Percentiles rank a stretch among this genome's conserved stretches.
These are phyloP conservation scores for Craniophora ligustri DNA, from an alignment of 2,888 invertebrate species.

Conservation along the genomic window DNA sequence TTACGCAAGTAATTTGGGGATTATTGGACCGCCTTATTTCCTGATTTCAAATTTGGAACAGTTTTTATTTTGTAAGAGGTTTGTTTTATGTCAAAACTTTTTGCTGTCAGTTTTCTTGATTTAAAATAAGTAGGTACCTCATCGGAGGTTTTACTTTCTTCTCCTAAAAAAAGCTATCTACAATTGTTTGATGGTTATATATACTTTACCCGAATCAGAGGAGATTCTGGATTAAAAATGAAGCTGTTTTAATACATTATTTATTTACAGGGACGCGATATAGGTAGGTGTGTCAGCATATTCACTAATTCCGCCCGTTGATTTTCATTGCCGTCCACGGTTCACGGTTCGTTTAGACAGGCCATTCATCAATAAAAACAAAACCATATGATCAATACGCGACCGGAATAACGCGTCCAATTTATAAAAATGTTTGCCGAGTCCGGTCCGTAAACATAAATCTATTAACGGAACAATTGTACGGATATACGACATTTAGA, in stretches of 20 bases:
- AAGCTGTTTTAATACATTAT: not conserved
- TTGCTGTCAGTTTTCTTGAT: constrained; percentile 5
- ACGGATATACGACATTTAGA: constrained; percentile 12
- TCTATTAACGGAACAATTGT: constrained; percentile 25
- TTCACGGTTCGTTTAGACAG: constrained; percentile 17
- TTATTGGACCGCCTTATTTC: constrained; percentile 18
- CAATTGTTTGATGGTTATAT: constrained; percentile 16
- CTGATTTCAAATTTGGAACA: constrained; percentile 24
- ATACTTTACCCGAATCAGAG: constrained; percentile 1
- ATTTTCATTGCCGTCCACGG: constrained; percentile 10
- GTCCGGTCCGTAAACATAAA: constrained; percentile 31
- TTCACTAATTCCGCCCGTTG: constrained; percentile 14
- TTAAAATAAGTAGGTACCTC: constrained; percentile 13
- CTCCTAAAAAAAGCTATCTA: too few relatives aligned
- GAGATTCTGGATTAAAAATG: constrained; percentile 7
- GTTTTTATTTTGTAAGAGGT: constrained; percentile 6
- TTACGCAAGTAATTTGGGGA: constrained; percentile 18
- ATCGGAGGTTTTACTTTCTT: constrained; percentile 4
- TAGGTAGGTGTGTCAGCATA: not conserved
- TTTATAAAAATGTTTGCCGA: constrained; percentile 47
- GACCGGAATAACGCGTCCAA: constrained; percentile 23
- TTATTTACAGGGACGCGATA: not conserved
- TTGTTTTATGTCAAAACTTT: constrained; percentile 6
- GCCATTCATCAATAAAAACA: constrained; percentile 41
- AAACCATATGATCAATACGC: constrained; percentile 28